Evolutionary conservation across 2,888 invertebrate genomes (phyloP).

Genomic region (Perithous albicinctus): DNA sequence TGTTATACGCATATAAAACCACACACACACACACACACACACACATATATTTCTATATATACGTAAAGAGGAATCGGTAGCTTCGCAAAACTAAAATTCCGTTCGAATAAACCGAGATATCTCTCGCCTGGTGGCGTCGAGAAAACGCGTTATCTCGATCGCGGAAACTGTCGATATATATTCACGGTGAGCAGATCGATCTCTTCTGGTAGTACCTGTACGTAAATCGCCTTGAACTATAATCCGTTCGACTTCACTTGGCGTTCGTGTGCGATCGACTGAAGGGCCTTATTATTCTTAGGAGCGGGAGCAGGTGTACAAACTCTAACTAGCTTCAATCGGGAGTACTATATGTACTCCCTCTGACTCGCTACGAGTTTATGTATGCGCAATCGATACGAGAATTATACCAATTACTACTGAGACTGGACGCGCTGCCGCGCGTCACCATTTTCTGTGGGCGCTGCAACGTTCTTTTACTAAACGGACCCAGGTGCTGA

Average conservation of each 20-base stretch:
- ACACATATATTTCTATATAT: neutral
- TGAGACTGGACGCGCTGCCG: no score
- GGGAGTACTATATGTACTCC: neutral
- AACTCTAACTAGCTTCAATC: conserved; percentile 17
- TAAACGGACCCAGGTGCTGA: no score
- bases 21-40: no score
- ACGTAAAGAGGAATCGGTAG: neutral
- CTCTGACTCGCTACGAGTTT: neutral
- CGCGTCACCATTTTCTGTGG: no score
- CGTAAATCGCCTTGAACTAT: conserved; percentile 40
- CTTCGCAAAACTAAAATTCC: conserved; percentile 32
- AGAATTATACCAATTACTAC: conserved; percentile 38
- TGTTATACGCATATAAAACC: neutral
- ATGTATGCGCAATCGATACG: conserved; percentile 11
- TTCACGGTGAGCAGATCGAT: conserved; percentile 32
- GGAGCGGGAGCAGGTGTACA: conserved; percentile 24
- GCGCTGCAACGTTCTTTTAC: no score
- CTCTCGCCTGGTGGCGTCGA: conserved; percentile 24
- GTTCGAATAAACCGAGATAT: conserved; percentile 30
- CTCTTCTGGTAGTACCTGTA: conserved; percentile 21
- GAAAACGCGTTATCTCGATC: conserved; percentile 14
- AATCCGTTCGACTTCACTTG: conserved; percentile 12
- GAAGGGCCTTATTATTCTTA: conserved; percentile 23
- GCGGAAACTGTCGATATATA: conserved; percentile 38
- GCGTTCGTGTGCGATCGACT: conserved; percentile 5